Percentiles rank a stretch among this genome's conserved stretches.
phyloP scores from a whole-genome alignment of 2,888 invertebrate species.

The Hesperia comma region DNA sequence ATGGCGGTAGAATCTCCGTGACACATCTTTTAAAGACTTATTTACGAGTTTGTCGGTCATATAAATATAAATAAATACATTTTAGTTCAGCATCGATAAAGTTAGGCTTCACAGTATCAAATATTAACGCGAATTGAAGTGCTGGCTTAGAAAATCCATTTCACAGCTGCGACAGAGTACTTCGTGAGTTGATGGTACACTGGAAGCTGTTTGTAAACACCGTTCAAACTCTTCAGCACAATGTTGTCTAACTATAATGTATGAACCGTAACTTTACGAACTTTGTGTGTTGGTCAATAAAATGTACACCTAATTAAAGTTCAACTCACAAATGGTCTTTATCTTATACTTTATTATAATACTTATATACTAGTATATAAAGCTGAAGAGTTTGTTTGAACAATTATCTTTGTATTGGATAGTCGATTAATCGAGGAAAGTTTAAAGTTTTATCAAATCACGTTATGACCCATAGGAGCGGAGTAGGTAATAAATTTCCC shows the following conservation, averaged over 20 bases:
- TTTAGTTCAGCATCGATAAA: neutral
- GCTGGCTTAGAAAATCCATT: neutral
- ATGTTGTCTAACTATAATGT: slow-evolving; percentile 25
- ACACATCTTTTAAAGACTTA: no score
- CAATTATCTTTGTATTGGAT: no score
- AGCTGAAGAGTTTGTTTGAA: no score
- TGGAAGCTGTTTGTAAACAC: neutral
- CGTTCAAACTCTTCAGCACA: slow-evolving; percentile 16
- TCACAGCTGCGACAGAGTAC: neutral
- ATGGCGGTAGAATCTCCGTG: no score
- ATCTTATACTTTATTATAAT: no score
- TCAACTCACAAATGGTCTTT: slow-evolving; percentile 20
- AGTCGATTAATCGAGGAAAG: no score
- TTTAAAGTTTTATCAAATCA: no score
- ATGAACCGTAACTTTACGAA: slow-evolving; percentile 14
- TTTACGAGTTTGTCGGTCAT: no score
- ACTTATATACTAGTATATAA: no score
- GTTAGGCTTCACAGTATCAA: neutral
- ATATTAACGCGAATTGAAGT: neutral
- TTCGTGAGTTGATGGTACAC: neutral
- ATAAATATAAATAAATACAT: neutral
- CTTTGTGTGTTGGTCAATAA: slow-evolving; percentile 16
- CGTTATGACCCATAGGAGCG: no score
- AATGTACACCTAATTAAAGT: slow-evolving; percentile 14
- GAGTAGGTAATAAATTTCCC: no score